These are phyloP conservation scores for Amphipoea oculea DNA, from an alignment of 2,888 invertebrate genomes.

Conservation along the genomic window DNA sequence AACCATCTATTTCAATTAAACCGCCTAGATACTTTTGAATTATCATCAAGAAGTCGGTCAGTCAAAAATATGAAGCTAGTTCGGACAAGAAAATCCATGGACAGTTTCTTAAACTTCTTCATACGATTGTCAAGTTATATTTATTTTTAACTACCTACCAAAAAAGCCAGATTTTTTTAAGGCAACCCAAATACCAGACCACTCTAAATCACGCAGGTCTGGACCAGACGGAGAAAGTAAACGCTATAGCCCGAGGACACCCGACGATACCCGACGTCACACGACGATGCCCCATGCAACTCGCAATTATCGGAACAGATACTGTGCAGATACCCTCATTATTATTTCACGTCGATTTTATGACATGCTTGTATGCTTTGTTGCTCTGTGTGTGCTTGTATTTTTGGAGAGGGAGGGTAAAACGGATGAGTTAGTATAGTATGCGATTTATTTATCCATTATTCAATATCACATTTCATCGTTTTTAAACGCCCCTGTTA, in stretches of 20 bases:
- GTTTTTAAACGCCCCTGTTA: neutral
- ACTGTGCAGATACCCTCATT: constrained; percentile 64
- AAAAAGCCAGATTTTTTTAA: constrained; percentile 31
- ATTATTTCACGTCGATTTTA: constrained; percentile 54
- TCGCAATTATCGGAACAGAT: constrained; percentile 65
- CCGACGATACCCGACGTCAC: constrained; percentile 52
- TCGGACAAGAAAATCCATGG: neutral
- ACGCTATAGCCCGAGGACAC: constrained; percentile 51
- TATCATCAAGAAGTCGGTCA: neutral
- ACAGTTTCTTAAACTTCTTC: constrained; percentile 2
- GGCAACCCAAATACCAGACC: constrained; percentile 50
- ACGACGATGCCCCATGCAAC: constrained; percentile 57
- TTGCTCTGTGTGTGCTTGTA: neutral
- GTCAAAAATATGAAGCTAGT: neutral
- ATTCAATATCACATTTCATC: neutral
- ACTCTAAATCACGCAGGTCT: constrained; percentile 61
- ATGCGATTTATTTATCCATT: neutral
- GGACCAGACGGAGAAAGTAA: constrained; percentile 66
- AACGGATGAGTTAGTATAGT: neutral
- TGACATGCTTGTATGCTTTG: constrained; percentile 19
- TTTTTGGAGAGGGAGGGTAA: constrained; percentile 1
- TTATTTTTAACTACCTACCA: constrained; percentile 4
- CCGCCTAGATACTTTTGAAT: too few relatives aligned
- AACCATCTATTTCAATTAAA: neutral
- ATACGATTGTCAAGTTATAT: neutral